Evolutionary conservation across 2,797 vertebrate genomes (phyloP), one percentile per base, ranked within the genome.

Genomic region (Liasis olivaceus): DNA sequence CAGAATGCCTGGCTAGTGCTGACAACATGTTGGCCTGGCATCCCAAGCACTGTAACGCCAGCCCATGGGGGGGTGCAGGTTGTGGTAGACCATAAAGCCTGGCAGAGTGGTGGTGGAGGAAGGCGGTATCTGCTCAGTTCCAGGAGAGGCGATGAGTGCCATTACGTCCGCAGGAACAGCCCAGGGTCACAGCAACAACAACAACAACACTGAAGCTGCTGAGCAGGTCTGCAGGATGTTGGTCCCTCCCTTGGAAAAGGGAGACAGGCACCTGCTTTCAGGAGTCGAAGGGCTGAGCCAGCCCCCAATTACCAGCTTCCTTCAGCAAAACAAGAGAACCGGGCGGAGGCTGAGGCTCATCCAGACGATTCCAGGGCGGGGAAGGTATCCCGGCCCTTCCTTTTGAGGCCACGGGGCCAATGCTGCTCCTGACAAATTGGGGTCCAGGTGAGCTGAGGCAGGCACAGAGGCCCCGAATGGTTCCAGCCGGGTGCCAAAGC

Each of bases 61-160:
- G 7, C n/a, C 13, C 0, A 13, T 0, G 66, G 3, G n/a, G 14
- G 59, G 0, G 58, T 62, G 20, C 60, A 24, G 5, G 51, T 51
- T 51, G 51, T 51, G 51, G 51, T 5, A 51, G 51, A 6, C 51
- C 51, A 51, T 51, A 51, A 51, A 51, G 51, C 4, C 6, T 51
- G 62, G 58, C 0, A 6, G 62, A 22, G 60, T 28, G 11, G 3
- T 4, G 2, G 64, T 2, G 14, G 14, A 5, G n/a, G n/a, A 17
- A 31, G 66, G n/a, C 66, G n/a, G n/a, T 2, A n/a, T 7, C 66
- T 17, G 5, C 14, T 17, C 14, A 1, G n/a, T 72, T 31, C 66
- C 66, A 17, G 66, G 5, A 72, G 31, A 72, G 66, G n/a, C 66
- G 17, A 36, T 3, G 2, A 11, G n/a, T 4, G 13, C 28, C 64